Evolutionary conservation across 2,113 vertebrate genomes (phyloP).

Genomic region (Hystrix brachyura): DNA sequence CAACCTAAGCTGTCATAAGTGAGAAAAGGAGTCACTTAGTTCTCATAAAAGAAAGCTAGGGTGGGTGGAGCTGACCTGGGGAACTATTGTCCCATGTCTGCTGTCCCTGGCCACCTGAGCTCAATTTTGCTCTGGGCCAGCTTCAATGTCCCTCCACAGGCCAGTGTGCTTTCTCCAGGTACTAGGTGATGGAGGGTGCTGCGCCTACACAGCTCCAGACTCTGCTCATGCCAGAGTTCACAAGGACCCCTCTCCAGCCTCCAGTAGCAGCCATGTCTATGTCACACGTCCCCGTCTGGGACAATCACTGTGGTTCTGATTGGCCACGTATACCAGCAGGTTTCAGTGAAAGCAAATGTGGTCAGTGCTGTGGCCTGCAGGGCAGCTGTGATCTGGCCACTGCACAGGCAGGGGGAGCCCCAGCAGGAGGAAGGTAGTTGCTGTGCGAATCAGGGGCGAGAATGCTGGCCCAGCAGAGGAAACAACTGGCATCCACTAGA

Average conservation of each 20-base stretch:
- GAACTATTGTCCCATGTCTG: not conserved
- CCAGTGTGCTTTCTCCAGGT: not conserved
- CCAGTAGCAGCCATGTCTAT: not conserved
- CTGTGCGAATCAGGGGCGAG: not conserved
- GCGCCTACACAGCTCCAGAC: not conserved
- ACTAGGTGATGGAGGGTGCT: no score
- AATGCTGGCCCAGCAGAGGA: not conserved
- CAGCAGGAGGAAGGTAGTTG: not conserved
- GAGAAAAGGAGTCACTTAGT: not conserved
- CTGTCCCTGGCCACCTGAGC: not conserved
- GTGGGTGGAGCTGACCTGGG: not conserved
- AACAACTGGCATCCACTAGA: not conserved
- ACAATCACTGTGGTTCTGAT: not conserved
- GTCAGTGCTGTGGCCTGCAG: not conserved
- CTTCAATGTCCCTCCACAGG: not conserved
- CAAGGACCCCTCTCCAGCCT: not conserved
- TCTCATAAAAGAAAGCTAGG: not conserved
- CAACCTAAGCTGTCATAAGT: not conserved
- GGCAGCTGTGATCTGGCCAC: not conserved
- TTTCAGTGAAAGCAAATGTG: not conserved
- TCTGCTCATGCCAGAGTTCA: not conserved
- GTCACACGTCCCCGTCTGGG: not conserved
- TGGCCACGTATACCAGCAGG: not conserved
- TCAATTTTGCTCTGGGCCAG: not conserved
- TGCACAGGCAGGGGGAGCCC: not conserved